Conservation (phyloP, 2,888 invertebrate species). For the Heliconius charithonia region DNA sequence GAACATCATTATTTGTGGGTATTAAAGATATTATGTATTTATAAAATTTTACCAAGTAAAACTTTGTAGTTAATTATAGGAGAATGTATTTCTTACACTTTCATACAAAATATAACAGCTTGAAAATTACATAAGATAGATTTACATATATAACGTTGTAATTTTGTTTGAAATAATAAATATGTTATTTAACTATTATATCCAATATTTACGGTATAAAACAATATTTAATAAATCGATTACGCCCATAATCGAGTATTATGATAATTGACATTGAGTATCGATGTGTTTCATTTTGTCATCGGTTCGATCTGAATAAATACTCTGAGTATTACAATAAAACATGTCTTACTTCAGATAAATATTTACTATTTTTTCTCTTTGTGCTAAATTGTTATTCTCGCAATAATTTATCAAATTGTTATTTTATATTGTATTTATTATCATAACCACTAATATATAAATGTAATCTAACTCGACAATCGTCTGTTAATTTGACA, state of each 20-base stretch:
- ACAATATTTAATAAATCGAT: neutral
- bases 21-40: neutral
- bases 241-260: neutral
- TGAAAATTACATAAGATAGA: too few relatives aligned
- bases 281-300: neutral
- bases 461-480: too few relatives aligned
- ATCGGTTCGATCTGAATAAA: neutral
- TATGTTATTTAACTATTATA: neutral
- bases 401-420: neutral
- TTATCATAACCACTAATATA: neutral
- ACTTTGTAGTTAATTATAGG: neutral
- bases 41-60: neutral
- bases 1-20: neutral
- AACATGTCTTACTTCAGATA: neutral
- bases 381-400: neutral
- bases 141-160: too few relatives aligned
- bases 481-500: neutral
- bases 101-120: conserved; percentile 1
- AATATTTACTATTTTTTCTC: neutral
- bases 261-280: neutral
- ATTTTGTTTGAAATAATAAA: neutral
- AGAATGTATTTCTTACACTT: neutral
- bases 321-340: neutral
- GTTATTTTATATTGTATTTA: neutral
- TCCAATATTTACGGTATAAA: neutral